phyloP scores from a whole-genome alignment of 2,113 vertebrate genomes.

The Noturus placidus region DNA sequence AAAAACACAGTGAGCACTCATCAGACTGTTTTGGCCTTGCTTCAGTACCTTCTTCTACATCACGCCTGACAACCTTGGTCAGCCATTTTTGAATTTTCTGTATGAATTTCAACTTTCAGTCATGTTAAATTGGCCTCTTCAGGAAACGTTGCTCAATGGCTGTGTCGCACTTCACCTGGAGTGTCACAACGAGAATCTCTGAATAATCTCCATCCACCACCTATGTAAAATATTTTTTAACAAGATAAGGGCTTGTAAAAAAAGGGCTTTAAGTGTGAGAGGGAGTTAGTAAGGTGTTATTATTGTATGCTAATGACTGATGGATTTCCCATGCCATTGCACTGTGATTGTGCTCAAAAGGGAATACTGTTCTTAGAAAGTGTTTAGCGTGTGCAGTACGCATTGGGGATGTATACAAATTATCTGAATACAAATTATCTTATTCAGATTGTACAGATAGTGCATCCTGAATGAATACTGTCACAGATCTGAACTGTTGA shows the following conservation, averaged over 20 bases:
- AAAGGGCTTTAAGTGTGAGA: background rate
- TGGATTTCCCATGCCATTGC: background rate
- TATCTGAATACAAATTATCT: background rate
- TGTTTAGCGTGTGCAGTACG: background rate
- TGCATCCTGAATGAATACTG: background rate
- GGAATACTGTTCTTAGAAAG: background rate
- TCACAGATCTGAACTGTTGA: background rate
- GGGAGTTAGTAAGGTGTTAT: background rate
- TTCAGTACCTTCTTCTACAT: slow-evolving; percentile 4
- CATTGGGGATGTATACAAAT: too few species aligned
- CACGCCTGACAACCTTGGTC: background rate
- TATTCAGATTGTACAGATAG: too few species aligned
- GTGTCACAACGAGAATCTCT: background rate
- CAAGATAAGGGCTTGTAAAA: background rate
- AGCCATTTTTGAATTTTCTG: background rate
- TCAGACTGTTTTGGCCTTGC: background rate
- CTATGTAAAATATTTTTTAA: background rate
- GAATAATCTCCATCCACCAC: background rate
- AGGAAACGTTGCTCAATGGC: background rate
- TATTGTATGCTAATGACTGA: slow-evolving; percentile 3
- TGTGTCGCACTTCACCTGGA: background rate
- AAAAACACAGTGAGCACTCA: slow-evolving; percentile 10
- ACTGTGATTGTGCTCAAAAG: background rate
- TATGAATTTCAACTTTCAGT: background rate
- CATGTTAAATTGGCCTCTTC: slow-evolving; percentile 6